Percentiles rank a stretch among this genome's conserved stretches.
These are phyloP conservation scores for Pachycephala philippinensis DNA, from an alignment of 2,113 vertebrate genomes.

Conservation along the genomic window DNA sequence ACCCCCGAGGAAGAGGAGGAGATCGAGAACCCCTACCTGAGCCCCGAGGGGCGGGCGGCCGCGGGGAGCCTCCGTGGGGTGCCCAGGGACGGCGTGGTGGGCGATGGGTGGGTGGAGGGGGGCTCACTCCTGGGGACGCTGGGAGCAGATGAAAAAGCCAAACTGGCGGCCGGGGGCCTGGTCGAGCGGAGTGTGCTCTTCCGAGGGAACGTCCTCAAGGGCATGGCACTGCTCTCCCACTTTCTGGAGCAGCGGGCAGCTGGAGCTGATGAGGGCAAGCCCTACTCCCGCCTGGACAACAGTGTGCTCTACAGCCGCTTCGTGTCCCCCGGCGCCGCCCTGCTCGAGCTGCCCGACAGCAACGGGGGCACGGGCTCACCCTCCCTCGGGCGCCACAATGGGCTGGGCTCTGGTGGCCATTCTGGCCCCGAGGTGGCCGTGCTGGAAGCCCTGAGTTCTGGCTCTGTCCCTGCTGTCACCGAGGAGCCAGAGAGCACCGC, in stretches of 20 bases:
- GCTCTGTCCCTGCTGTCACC: neutral
- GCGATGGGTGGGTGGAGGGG: neutral
- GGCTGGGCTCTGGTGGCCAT: neutral
- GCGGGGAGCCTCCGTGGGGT: neutral
- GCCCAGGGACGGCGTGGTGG: neutral
- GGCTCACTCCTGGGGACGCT: constrained; percentile 53
- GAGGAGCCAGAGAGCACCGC: neutral
- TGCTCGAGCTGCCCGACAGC: neutral
- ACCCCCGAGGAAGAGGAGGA: neutral
- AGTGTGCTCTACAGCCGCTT: constrained; percentile 81
- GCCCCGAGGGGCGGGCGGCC: neutral
- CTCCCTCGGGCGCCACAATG: neutral
- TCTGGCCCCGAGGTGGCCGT: neutral
- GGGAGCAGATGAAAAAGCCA: neutral
- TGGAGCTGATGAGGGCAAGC: neutral
- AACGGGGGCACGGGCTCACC: neutral
- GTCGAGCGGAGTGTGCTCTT: constrained; percentile 34
- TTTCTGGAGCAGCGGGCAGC: constrained; percentile 54
- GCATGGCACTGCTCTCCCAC: constrained; percentile 28
- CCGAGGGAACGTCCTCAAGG: constrained; percentile 54
- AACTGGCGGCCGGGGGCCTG: neutral
- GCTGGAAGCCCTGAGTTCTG: neutral
- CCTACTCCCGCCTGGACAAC: constrained; percentile 81
- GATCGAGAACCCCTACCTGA: constrained; percentile 69
- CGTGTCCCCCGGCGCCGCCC: neutral